phyloP scores from a whole-genome alignment of 2,888 invertebrate genomes.

The Cloeon dipterum region DNA sequence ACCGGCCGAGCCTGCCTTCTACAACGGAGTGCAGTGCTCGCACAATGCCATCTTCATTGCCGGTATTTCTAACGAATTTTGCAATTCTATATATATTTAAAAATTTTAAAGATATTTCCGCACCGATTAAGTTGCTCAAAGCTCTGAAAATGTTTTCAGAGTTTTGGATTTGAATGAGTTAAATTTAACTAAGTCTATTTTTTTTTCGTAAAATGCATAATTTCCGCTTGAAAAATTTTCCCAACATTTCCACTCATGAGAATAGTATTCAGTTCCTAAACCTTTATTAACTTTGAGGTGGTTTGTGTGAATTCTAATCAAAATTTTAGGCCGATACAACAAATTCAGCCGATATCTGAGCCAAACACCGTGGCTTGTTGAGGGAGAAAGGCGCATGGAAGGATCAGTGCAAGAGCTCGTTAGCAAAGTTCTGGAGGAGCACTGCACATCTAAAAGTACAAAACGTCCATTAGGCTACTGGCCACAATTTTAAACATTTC shows the following conservation, averaged over 20 bases:
- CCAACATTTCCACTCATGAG: no score
- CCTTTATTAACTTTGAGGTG: not conserved
- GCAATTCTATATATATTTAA: constrained; percentile 10
- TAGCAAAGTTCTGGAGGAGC: constrained; percentile 34
- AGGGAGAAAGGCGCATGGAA: constrained; percentile 53
- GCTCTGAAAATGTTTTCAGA: no score
- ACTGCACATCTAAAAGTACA: constrained; percentile 29
- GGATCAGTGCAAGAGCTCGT: constrained; percentile 85
- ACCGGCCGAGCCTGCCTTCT: constrained; percentile 19
- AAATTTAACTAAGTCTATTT: no score
- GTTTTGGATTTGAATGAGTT: no score
- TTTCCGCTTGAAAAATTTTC: no score
- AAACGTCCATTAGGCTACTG: not conserved
- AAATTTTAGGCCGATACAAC: constrained; percentile 40
- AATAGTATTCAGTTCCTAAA: not conserved
- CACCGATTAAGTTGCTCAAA: no score
- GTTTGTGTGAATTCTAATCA: not conserved
- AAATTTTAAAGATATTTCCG: no score
- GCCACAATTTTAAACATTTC: not conserved
- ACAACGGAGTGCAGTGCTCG: constrained; percentile 26
- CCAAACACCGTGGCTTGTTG: constrained; percentile 86
- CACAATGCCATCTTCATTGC: constrained; percentile 40
- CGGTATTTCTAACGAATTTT: constrained; percentile 19
- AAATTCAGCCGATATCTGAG: constrained; percentile 65
- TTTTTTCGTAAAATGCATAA: no score